Percentiles rank a stretch among this genome's conserved stretches.
Conservation (phyloP, 1,140 invertebrate species). For the Neotoxoptera formosana region DNA sequence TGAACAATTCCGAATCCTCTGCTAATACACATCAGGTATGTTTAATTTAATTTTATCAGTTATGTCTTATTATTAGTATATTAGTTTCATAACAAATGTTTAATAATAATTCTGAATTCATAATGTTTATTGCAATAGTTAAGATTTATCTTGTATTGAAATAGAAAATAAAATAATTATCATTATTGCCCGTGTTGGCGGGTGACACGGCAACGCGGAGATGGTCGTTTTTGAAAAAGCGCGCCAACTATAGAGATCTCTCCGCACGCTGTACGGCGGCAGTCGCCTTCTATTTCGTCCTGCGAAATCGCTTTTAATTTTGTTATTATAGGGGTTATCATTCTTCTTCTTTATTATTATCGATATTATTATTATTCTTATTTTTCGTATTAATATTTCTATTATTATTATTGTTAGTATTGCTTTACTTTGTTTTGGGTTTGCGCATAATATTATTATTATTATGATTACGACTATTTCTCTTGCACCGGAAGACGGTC, state of each 20-base stretch:
- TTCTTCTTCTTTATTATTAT: neutral
- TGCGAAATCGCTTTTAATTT: neutral
- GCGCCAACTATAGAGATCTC: neutral
- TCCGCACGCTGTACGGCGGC: too few relatives aligned
- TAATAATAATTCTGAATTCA: too few relatives aligned
- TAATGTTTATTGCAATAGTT: neutral
- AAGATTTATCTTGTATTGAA: neutral
- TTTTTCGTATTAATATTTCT: neutral
- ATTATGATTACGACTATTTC: neutral
- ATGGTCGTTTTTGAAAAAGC: conserved; percentile 32
- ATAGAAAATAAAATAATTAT: neutral
- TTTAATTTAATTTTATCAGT: neutral
- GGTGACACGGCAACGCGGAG: neutral
- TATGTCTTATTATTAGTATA: too few relatives aligned
- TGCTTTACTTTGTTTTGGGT: neutral
- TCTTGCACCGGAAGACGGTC: neutral
- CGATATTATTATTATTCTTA: neutral
- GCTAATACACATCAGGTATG: neutral
- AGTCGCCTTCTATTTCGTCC: neutral
- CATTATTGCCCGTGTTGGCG: neutral
- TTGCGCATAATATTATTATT: neutral
- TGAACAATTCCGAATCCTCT: neutral
- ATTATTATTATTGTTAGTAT: neutral
- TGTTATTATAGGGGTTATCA: neutral
- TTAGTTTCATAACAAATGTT: too few relatives aligned